Conservation (phyloP, 2,888 invertebrate species). For the Pseudococcus longispinus region DNA sequence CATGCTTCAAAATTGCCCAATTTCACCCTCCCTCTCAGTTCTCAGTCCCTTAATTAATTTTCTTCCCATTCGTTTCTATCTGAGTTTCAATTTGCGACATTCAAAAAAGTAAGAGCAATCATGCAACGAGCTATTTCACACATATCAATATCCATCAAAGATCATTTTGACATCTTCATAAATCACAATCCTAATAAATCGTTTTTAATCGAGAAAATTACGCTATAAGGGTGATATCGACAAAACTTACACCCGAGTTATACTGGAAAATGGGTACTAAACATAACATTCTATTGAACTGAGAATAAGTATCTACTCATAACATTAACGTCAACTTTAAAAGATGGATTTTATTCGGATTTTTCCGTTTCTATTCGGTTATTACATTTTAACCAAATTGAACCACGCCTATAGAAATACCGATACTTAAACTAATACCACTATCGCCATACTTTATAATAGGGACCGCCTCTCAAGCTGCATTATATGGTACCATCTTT, state of each 20-base stretch:
- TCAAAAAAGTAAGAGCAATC: no score
- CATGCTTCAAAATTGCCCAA: no score
- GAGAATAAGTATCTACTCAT: background rate
- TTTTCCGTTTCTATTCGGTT: slow-evolving; percentile 9
- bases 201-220: background rate
- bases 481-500: background rate
- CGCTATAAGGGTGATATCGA: background rate
- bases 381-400: slow-evolving; percentile 28
- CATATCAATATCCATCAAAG: no score
- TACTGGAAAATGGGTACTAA: background rate
- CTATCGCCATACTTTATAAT: slow-evolving; percentile 12
- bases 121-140: no score
- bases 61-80: no score
- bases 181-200: background rate
- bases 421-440: slow-evolving; percentile 30
- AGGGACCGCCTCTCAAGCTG: slow-evolving; percentile 11
- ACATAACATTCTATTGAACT: slow-evolving; percentile 2
- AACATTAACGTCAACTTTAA: slow-evolving; percentile 3
- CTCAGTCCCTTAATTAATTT: no score
- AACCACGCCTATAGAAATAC: slow-evolving; percentile 35
- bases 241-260: background rate
- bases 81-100: no score
- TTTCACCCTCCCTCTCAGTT: no score
- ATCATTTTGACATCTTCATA: background rate
- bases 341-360: slow-evolving; percentile 5